Evolutionary conservation across 2,888 invertebrate genomes (phyloP).

Genomic region (Drosophila bunnanda): DNA sequence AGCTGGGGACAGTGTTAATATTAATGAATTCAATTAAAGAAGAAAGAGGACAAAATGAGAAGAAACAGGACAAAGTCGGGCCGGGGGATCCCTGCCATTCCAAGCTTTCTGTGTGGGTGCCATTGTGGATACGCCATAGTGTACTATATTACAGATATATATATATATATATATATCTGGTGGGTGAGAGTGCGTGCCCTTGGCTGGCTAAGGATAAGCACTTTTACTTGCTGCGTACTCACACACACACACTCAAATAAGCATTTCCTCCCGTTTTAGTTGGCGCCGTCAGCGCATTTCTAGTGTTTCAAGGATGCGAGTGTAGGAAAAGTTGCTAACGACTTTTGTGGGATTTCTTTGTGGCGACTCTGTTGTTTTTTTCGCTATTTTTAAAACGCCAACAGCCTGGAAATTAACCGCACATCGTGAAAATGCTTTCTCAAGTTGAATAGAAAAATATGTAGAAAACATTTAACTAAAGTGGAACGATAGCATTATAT

Average conservation of each 20-base stretch:
- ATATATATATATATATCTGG: neutral
- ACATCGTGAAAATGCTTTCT: neutral
- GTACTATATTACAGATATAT: neutral
- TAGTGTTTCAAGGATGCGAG: conserved; percentile 68
- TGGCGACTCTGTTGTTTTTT: conserved; percentile 19
- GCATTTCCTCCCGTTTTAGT: conserved; percentile 13
- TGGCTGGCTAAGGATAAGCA: conserved; percentile 58
- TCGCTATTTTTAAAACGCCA: conserved; percentile 51
- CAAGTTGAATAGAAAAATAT: neutral
- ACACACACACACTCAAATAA: conserved; percentile 11
- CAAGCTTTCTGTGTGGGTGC: conserved; percentile 24
- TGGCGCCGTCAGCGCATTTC: conserved; percentile 63
- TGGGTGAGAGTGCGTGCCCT: conserved; percentile 56
- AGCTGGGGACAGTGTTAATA: conserved; percentile 28
- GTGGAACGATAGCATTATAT: neutral
- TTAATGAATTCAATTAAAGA: conserved; percentile 56
- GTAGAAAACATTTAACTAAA: neutral
- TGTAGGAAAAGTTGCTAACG: conserved; percentile 47
- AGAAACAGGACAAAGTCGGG: conserved; percentile 8
- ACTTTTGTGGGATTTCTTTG: conserved; percentile 66
- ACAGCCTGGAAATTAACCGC: conserved; percentile 29
- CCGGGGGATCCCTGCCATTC: conserved; percentile 17
- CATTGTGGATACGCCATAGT: conserved; percentile 13
- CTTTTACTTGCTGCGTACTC: conserved; percentile 51
- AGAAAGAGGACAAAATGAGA: conserved; percentile 13